A percentile compares a stretch with the other conserved stretches of the same genome.
phyloP scores from a whole-genome alignment of 2,797 vertebrate genomes.

The Notamacropus eugenii region DNA sequence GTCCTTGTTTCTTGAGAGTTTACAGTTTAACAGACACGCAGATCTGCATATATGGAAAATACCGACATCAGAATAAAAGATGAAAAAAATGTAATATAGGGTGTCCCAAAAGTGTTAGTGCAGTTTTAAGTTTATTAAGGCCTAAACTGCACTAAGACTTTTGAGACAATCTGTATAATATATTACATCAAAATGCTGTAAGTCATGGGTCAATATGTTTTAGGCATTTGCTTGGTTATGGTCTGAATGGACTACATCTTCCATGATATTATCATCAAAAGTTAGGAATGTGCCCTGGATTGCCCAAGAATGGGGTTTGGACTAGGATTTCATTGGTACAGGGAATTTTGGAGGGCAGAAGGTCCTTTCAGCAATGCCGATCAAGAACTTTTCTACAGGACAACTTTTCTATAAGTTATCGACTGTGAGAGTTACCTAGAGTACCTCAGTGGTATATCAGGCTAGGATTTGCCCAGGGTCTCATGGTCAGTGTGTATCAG shows the following conservation, averaged over 20 bases:
- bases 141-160: background rate
- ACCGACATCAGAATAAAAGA: slow-evolving; percentile 37
- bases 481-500: background rate
- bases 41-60: slow-evolving; percentile 14
- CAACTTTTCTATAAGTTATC: slow-evolving; percentile 45
- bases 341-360: slow-evolving; percentile 43
- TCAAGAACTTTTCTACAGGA: slow-evolving; percentile 49
- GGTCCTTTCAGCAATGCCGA: slow-evolving; percentile 38
- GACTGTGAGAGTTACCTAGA: background rate
- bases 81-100: background rate
- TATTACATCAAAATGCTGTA: background rate
- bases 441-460: background rate
- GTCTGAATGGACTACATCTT: background rate
- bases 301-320: slow-evolving; percentile 50
- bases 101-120: background rate
- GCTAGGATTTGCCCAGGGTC: background rate
- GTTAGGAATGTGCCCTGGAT: slow-evolving; percentile 53
- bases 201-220: background rate
- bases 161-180: background rate
- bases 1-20: background rate
- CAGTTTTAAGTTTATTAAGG: background rate
- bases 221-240: background rate
- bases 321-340: slow-evolving; percentile 61
- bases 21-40: background rate
- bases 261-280: slow-evolving; percentile 63